phyloP scores from a whole-genome alignment of 2,113 vertebrate species.

The Xiphorhynchus elegans region DNA sequence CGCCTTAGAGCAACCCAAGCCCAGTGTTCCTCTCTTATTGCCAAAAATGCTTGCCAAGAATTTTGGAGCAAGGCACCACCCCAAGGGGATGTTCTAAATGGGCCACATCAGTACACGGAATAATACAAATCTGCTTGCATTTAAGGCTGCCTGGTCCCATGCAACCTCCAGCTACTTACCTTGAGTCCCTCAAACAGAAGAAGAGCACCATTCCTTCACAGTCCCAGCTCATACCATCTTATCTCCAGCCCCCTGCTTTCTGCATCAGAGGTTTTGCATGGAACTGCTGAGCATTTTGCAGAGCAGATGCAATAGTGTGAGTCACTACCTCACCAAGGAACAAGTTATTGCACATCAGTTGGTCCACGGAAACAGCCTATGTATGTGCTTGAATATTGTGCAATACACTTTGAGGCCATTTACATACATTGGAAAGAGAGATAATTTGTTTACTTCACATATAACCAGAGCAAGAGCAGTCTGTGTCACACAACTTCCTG shows the following conservation, averaged over 20 bases:
- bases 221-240: neutral
- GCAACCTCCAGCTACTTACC: neutral
- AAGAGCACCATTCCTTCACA: neutral
- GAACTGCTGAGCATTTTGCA: neutral
- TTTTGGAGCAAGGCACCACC: neutral
- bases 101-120: neutral
- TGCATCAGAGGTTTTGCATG: neutral
- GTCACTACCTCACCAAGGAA: neutral
- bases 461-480: neutral
- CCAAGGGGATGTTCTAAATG: neutral
- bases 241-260: neutral
- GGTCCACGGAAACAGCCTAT: conserved; percentile 25
- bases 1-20: neutral
- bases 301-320: conserved; percentile 30
- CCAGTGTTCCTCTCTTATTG: neutral
- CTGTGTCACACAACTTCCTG: neutral
- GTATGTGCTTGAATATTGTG: neutral
- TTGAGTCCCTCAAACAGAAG: neutral
- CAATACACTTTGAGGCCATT: neutral
- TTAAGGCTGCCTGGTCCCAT: neutral
- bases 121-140: neutral
- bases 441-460: neutral
- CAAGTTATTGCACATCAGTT: neutral
- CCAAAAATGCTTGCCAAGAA: neutral
- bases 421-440: neutral